A percentile compares a stretch with the other conserved stretches of the same genome.
Conservation (phyloP, 2,113 vertebrate species). For the Sminthopsis crassicaudata region DNA sequence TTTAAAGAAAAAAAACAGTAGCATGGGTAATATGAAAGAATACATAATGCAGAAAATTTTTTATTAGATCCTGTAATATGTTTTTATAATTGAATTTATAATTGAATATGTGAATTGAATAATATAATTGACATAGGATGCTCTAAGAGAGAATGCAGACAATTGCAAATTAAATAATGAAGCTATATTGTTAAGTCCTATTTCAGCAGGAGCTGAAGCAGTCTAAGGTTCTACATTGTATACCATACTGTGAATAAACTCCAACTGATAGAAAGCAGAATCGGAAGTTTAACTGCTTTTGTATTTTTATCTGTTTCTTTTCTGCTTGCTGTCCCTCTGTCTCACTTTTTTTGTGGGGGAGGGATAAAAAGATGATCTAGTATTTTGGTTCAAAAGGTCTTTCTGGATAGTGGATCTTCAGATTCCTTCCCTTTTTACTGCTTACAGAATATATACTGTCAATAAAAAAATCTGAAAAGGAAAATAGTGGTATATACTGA, state of each 20-base stretch:
- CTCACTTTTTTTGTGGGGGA: neutral
- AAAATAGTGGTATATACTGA: neutral
- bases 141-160: neutral
- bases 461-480: neutral
- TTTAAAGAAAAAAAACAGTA: slow-evolving; percentile 25
- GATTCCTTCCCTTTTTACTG: neutral
- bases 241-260: neutral
- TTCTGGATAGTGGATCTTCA: neutral
- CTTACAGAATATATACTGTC: neutral
- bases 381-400: neutral
- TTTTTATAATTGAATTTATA: neutral
- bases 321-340: neutral
- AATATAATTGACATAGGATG: neutral
- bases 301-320: neutral
- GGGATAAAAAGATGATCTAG: neutral
- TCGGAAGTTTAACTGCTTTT: neutral
- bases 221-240: neutral
- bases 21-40: slow-evolving; percentile 18
- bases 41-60: slow-evolving; percentile 44
- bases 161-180: neutral
- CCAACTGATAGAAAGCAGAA: neutral
- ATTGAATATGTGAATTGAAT: neutral
- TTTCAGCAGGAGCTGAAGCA: neutral
- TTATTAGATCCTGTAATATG: slow-evolving; percentile 34
- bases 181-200: neutral